Evolutionary conservation across 2,888 invertebrate genomes (phyloP), one percentile per base, ranked within the genome.

Genomic region (Rotaria macrura): DNA sequence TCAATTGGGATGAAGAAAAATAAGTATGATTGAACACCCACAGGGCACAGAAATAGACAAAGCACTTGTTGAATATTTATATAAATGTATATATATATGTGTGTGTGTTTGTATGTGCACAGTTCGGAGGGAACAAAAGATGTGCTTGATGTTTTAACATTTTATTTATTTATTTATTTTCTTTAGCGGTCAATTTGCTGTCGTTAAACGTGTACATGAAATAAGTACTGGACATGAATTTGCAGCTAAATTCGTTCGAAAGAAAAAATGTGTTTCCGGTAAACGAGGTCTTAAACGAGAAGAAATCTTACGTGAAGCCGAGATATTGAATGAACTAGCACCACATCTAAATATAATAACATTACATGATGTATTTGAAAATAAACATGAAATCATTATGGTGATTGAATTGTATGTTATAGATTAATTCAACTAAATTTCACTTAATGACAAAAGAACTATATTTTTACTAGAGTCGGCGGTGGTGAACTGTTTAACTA

Each of bases 401-500:
- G 91, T 93, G 49, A 90, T 93, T 87, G 93, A 93, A 90, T 90
- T 93, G 92, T 92, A 89, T 91, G 91, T 90, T 52, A 84, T 72
- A 29, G 55, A 49, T 10, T 0, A 54, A 38, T 72, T 34, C 14
- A 23, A 83, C 55, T 79, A 49, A 17, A 49, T 43, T 20, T 34
- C 34, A 55, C 55, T 29, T 79, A 43, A 4, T 6, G 49, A 83
- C n/a, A 49, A 38, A 54, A 29, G 20, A 14, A 43, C n/a, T 29
- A 85, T 65, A 84, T 54, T 40, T 87, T 14, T 89, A 91, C 52
- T 89, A 93, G 93, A 87, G 93, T 93, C 79, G 92, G 92, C 87
- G 93, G 93, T 83, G 93, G 93, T 43, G 94, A 94, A 89, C 90
- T 94, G 86, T 94, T 93, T 90, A 93, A 93, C 88, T 93, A 92